These are phyloP conservation scores for Colletes gigas DNA, from an alignment of 1,140 invertebrate species.

Conservation along the genomic window DNA sequence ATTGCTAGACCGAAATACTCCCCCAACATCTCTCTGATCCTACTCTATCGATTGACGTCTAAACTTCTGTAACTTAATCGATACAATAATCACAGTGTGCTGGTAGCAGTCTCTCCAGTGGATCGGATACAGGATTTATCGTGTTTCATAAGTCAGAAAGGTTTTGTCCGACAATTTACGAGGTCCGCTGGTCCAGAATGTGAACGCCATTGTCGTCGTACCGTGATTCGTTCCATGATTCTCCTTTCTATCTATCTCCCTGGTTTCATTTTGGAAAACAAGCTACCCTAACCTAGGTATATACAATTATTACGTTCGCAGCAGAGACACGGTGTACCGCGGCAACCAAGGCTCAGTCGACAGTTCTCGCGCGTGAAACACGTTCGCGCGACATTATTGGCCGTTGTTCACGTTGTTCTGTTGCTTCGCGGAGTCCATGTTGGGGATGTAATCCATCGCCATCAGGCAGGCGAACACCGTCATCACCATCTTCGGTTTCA, in stretches of 20 bases:
- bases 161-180: no score
- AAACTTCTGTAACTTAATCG: no score
- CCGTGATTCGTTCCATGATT: background rate
- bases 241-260: background rate
- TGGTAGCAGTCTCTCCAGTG: no score
- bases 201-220: no score
- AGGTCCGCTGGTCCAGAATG: no score
- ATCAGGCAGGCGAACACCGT: conserved; percentile 99
- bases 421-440: conserved; percentile 85
- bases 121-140: no score
- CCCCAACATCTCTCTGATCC: no score
- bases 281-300: conserved; percentile 68
- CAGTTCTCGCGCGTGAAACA: conserved; percentile 45
- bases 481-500: conserved; percentile 99
- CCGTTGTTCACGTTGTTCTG: conserved; percentile 73
- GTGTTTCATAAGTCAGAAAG: no score
- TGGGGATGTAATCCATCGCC: conserved; percentile 96
- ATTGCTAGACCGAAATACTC: no score
- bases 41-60: no score
- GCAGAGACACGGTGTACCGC: conserved; percentile 34
- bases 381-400: conserved; percentile 70
- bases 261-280: conserved; percentile 49
- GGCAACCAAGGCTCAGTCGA: conserved; percentile 16
- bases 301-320: conserved; percentile 66
- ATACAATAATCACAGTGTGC: no score